A percentile compares a stretch with the other conserved stretches of the same genome.
phyloP scores from a whole-genome alignment of 2,888 invertebrate genomes.

The Drosophila gaucha region DNA sequence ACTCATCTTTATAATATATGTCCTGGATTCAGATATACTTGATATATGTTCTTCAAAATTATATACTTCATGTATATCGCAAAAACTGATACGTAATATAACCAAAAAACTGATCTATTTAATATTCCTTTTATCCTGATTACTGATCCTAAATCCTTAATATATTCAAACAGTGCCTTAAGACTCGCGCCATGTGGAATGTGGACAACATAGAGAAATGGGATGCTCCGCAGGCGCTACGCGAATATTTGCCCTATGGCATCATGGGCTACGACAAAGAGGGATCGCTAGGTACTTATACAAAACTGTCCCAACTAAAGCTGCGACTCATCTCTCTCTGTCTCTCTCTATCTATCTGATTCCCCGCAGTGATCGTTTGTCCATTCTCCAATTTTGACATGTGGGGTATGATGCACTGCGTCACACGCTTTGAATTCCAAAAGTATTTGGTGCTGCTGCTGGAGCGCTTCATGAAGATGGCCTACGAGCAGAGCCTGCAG shows the following conservation, averaged over 20 bases:
- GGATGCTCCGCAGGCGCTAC: conserved; percentile 89
- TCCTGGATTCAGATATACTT: too few species aligned
- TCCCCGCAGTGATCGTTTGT: conserved; percentile 88
- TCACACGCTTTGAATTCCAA: conserved; percentile 90
- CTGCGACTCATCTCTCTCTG: not conserved
- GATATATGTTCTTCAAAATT: too few species aligned
- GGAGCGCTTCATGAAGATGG: conserved; percentile 88
- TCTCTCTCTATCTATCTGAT: not conserved
- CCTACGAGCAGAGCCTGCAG: conserved; percentile 87
- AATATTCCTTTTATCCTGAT: not conserved
- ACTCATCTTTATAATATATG: too few species aligned
- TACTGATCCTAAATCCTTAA: not conserved
- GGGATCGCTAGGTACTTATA: conserved; percentile 88
- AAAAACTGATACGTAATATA: too few species aligned
- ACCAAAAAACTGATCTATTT: not conserved
- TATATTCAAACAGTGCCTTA: conserved; percentile 65
- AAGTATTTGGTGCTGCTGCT: conserved; percentile 88
- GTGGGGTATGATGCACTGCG: conserved; percentile 91
- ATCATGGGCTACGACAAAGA: conserved; percentile 92
- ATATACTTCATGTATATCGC: too few species aligned
- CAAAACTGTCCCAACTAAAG: not conserved
- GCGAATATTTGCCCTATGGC: conserved; percentile 92
- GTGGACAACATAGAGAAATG: conserved; percentile 89
- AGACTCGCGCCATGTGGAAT: conserved; percentile 87
- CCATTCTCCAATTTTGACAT: conserved; percentile 93